Evolutionary conservation across 1,140 invertebrate species (phyloP), one percentile per base, ranked within the genome.

Genomic region (Geopemphigus sp.): DNA sequence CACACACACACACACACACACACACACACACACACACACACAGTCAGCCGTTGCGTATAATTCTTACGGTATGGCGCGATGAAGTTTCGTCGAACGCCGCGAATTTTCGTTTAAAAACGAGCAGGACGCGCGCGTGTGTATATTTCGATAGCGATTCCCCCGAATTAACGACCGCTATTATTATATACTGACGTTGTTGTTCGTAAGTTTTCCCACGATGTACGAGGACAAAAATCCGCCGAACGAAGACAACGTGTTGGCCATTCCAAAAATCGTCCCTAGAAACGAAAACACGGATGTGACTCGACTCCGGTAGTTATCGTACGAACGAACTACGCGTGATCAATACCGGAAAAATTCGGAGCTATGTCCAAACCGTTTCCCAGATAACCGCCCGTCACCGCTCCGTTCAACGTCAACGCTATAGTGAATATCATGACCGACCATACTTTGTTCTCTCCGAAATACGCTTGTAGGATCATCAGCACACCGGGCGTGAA

Each of bases 281-380:
- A 84, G 78, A 80, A 80, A 73, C 63, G 24, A n/a, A 0, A 76
- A 64, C 47, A 81, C 8, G 24, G 15, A 61, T n/a, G n/a, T n/a
- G n/a, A n/a, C n/a, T 32, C 2, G n/a, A n/a, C 32, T 32, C 17
- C 24, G 1, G 17, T 64, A n/a, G 17, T 19, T 12, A 0, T 39
- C 19, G 29, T 64, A 1, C 32, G n/a, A 32, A 29, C 8, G n/a
- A 59, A 32, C 32, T n/a, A 19, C 17, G 4, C 26, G 2, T 15
- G 11, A 15, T 1, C 19, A 29, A 57, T 83, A 84, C 94, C 94
- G 72, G 94, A 93, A 85, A 93, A 96, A 83, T 94, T 93, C 8
- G 94, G 94, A 4, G 94, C 94, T 83, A 97, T 95, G 83, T 96
- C 94, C 57, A 95, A 86, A 29, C 93, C 93, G 84, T 96, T 97